Evolutionary conservation across 2,113 vertebrate genomes (phyloP).

Genomic region (Delphinus delphis): DNA sequence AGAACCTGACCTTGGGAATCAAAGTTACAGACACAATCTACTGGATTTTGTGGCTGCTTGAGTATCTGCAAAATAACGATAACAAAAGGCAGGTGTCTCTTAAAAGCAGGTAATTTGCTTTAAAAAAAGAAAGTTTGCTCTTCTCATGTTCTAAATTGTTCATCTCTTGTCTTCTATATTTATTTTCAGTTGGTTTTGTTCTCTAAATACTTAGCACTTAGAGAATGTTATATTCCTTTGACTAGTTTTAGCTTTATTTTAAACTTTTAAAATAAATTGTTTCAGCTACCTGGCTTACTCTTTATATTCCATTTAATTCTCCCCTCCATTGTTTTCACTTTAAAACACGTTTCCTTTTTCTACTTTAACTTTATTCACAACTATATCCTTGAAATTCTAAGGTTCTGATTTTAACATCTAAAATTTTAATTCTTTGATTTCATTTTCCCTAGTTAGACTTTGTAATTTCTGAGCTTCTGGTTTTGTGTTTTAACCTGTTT

Average conservation of each 20-base stretch:
- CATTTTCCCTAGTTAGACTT: neutral
- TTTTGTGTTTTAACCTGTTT: conserved; percentile 22
- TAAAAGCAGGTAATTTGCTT: neutral
- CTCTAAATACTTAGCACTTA: conserved; percentile 4
- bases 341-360: neutral
- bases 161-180: neutral
- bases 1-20: neutral
- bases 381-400: neutral
- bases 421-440: neutral
- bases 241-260: conserved; percentile 7
- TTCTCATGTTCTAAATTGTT: conserved; percentile 31
- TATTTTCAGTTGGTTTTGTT: conserved; percentile 17
- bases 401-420: conserved; percentile 7
- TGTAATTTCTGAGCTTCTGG: neutral
- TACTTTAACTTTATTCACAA: conserved; percentile 13
- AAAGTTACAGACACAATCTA: neutral
- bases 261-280: conserved; percentile 6
- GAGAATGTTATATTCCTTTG: neutral
- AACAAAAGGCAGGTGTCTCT: neutral
- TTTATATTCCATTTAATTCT: conserved; percentile 8
- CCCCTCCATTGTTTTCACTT: neutral
- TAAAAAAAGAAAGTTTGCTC: neutral
- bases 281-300: neutral
- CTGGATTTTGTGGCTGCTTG: neutral
- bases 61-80: neutral